Conservation (phyloP, 1,140 invertebrate genomes). For the Lordiphosa collinella region DNA sequence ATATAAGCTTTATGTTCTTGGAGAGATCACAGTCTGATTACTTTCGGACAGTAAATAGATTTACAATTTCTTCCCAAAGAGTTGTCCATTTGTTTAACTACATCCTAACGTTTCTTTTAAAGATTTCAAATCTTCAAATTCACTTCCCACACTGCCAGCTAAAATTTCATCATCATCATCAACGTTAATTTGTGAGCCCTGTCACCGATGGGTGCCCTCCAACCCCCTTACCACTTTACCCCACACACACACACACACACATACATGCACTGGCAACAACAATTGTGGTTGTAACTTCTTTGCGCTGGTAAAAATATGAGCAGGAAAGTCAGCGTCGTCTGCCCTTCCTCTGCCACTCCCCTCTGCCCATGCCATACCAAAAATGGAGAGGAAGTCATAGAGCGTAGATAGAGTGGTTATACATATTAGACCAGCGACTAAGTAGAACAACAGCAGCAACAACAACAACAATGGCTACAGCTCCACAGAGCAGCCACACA, state of each 20-base stretch:
- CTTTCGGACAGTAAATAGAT: no score
- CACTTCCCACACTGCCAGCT: constrained; percentile 17
- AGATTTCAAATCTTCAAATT: constrained; percentile 7
- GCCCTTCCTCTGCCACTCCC: not conserved
- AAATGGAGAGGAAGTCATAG: constrained; percentile 46
- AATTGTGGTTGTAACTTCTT: constrained; percentile 35
- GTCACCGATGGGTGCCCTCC: constrained; percentile 28
- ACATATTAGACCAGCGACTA: constrained; percentile 58
- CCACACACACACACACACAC: not conserved
- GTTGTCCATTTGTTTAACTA: not conserved
- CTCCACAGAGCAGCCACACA: constrained; percentile 1
- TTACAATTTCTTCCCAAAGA: not conserved
- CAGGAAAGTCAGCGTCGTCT: constrained; percentile 27
- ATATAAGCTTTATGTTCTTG: no score
- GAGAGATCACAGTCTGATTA: no score
- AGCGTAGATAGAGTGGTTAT: constrained; percentile 49
- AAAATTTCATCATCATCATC: constrained; percentile 42
- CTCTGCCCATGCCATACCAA: not conserved
- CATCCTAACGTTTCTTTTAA: not conserved
- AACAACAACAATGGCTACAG: constrained; percentile 47
- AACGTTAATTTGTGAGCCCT: constrained; percentile 44
- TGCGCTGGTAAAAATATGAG: constrained; percentile 35
- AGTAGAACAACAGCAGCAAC: constrained; percentile 41
- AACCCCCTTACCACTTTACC: not conserved
- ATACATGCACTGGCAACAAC: not conserved